These are phyloP conservation scores for Gambelia wislizenii DNA, from an alignment of 2,797 vertebrate genomes.

Conservation along the genomic window DNA sequence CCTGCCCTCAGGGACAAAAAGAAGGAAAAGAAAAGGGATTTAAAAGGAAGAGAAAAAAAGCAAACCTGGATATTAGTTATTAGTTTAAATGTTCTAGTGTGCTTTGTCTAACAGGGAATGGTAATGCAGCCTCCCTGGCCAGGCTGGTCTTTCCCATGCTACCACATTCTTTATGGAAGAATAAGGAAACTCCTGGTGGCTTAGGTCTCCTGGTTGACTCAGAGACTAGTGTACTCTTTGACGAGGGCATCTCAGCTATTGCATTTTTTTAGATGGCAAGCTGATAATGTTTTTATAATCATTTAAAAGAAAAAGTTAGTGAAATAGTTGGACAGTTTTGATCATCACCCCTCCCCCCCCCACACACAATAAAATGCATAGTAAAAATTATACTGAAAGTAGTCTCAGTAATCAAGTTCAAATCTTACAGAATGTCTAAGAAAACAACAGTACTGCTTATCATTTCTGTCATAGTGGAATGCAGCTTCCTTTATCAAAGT, in stretches of 20 bases:
- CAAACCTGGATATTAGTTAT: background rate
- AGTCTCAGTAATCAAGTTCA: background rate
- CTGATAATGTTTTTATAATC: background rate
- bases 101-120: background rate
- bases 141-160: background rate
- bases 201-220: background rate
- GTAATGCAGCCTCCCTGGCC: background rate
- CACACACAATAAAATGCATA: background rate
- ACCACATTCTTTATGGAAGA: background rate
- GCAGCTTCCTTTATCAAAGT: background rate
- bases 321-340: background rate
- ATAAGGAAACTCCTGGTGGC: background rate
- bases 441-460: background rate
- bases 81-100: background rate
- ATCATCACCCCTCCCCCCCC: background rate
- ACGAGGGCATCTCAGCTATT: background rate
- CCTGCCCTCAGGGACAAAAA: background rate
- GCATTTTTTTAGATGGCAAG: constrained; percentile 30
- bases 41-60: background rate
- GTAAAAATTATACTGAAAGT: background rate
- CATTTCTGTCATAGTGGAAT: background rate
- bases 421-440: background rate
- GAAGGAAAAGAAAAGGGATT: background rate
- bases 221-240: background rate
- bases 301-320: constrained; percentile 30